Evolutionary conservation across 2,113 vertebrate species (phyloP).

Genomic region (Carassius auratus): DNA sequence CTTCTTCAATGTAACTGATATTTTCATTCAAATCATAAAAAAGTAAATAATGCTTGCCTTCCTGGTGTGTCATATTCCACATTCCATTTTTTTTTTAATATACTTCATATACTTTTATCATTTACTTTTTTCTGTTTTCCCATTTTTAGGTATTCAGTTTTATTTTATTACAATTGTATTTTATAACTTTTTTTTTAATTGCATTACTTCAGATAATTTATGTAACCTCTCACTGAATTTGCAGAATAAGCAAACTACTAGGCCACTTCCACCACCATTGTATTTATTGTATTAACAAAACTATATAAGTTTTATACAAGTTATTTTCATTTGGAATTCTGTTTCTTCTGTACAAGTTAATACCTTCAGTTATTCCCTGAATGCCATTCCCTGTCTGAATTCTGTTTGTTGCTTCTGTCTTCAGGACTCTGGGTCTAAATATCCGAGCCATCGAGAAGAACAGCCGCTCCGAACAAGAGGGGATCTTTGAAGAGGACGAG

Average conservation of each 20-base stretch:
- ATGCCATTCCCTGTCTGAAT: constrained; percentile 40
- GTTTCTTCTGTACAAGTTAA: not conserved
- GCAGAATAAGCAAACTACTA: no score
- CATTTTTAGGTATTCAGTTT: no score
- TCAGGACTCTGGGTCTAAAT: constrained; percentile 88
- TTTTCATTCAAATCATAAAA: not conserved
- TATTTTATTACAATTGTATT: no score
- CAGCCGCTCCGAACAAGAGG: constrained; percentile 85
- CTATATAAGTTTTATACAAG: not conserved
- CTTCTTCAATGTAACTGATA: not conserved
- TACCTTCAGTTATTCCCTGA: not conserved
- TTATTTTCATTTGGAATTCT: not conserved
- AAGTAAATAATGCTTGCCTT: not conserved
- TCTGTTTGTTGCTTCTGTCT: constrained; percentile 31
- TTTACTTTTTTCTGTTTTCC: no score
- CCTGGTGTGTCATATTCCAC: no score
- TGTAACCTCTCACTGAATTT: no score
- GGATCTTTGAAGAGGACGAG: constrained; percentile 87
- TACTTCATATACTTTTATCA: no score
- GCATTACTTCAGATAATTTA: no score
- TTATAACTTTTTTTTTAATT: no score
- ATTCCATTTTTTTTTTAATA: no score
- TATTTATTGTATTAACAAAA: no score
- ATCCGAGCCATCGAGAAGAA: constrained; percentile 88
- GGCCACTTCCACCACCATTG: no score